Conservation (phyloP, 2,113 vertebrate species). For the Syngnathus floridae region DNA sequence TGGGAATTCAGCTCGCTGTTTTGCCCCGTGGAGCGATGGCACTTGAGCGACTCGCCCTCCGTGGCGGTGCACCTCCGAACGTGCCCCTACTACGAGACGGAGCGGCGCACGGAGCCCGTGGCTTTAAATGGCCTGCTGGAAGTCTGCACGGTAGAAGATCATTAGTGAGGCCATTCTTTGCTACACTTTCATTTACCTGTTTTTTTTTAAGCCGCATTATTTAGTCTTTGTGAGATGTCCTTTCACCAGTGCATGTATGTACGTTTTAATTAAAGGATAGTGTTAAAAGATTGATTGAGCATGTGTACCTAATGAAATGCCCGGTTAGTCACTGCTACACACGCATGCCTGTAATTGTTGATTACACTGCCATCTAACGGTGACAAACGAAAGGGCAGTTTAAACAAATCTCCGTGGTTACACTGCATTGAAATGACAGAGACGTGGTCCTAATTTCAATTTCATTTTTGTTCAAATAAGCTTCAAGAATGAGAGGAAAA, state of each 20-base stretch:
- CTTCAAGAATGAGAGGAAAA: no score
- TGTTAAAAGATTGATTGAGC: background rate
- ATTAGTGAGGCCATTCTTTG: no score
- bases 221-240: no score
- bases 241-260: no score
- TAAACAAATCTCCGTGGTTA: no score
- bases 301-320: background rate
- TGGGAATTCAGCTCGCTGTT: slow-evolving; percentile 89
- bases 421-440: background rate
- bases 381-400: slow-evolving; percentile 6
- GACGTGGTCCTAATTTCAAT: no score
- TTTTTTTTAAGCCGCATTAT: background rate
- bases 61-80: slow-evolving; percentile 84
- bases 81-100: slow-evolving; percentile 80
- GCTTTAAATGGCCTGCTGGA: slow-evolving; percentile 74
- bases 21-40: slow-evolving; percentile 78
- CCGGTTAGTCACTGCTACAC: background rate
- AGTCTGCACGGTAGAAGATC: slow-evolving; percentile 21
- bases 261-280: no score
- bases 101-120: slow-evolving; percentile 72
- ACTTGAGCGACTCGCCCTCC: slow-evolving; percentile 62
- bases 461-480: no score
- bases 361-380: slow-evolving; percentile 58
- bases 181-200: no score
- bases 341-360: background rate